Conservation (phyloP, 1,140 invertebrate species). For the Orius insidiosus region DNA sequence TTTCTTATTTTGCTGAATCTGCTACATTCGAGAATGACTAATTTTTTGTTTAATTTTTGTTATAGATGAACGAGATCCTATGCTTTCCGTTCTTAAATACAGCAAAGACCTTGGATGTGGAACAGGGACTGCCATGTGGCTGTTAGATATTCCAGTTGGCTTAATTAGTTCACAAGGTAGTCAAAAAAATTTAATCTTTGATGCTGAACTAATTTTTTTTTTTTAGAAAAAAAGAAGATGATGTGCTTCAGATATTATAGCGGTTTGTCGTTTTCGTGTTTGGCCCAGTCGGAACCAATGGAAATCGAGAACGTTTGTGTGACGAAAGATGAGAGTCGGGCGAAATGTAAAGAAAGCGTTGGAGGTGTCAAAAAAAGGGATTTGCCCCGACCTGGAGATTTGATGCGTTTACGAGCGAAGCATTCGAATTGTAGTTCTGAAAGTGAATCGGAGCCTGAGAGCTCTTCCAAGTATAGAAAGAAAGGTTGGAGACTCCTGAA, state of each 20-base stretch:
- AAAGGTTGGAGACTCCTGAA: conserved; percentile 20
- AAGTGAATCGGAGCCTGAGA: conserved; percentile 23
- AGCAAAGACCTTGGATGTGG: conserved; percentile 17
- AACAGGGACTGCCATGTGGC: conserved; percentile 23
- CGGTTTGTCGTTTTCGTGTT: conserved; percentile 27
- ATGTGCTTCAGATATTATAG: conserved; percentile 33
- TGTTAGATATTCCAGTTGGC: conserved; percentile 23
- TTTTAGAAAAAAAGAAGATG: conserved; percentile 28
- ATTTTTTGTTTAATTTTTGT: not conserved
- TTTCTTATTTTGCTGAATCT: no score
- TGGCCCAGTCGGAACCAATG: conserved; percentile 30
- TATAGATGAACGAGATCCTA: conserved; percentile 19
- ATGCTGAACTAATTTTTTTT: conserved; percentile 11
- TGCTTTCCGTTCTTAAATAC: conserved; percentile 16
- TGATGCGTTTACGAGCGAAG: conserved; percentile 12
- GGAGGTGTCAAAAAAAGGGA: conserved; percentile 15
- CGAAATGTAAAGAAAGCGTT: conserved; percentile 7
- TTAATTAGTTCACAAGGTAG: conserved; percentile 20
- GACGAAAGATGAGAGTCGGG: conserved; percentile 8
- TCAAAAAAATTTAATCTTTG: not conserved
- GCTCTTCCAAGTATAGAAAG: conserved; percentile 18
- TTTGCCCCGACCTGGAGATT: conserved; percentile 16
- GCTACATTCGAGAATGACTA: no score
- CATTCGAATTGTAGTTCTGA: conserved; percentile 21
- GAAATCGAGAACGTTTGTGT: conserved; percentile 22